These are phyloP conservation scores for Sarcophaga caerulescens DNA, from an alignment of 2,888 invertebrate genomes.

Conservation along the genomic window DNA sequence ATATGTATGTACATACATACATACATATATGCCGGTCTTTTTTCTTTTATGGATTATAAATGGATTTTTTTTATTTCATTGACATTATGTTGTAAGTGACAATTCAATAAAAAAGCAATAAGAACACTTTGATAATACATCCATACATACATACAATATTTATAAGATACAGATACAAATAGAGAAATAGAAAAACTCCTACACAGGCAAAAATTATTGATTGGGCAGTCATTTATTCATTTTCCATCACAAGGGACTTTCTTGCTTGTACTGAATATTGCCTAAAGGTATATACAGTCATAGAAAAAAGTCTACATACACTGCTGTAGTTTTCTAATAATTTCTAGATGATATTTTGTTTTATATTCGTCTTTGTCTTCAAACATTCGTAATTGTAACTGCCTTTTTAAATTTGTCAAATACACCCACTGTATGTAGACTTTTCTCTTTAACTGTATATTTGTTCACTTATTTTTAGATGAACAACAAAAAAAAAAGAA, in stretches of 20 bases:
- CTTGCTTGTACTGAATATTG: slow-evolving; percentile 28
- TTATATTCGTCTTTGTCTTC: too few relatives aligned
- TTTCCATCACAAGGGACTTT: slow-evolving; percentile 55
- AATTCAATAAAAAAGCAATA: slow-evolving; percentile 68
- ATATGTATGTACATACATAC: not conserved
- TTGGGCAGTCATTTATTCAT: slow-evolving; percentile 43
- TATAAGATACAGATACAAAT: not conserved
- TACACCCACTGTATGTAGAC: not conserved
- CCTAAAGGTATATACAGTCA: slow-evolving; percentile 35
- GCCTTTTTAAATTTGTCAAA: too few relatives aligned
- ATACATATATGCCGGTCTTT: not conserved
- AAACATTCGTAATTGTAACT: too few relatives aligned
- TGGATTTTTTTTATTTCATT: slow-evolving; percentile 53
- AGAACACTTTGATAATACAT: slow-evolving; percentile 57
- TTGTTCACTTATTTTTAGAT: not conserved
- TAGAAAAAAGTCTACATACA: too few relatives aligned
- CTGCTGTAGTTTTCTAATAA: too few relatives aligned
- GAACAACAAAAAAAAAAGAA: too few relatives aligned
- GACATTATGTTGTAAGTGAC: slow-evolving; percentile 53
- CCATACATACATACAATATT: not conserved
- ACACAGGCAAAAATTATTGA: slow-evolving; percentile 48
- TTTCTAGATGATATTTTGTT: too few relatives aligned
- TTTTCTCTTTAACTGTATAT: not conserved
- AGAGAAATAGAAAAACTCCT: not conserved
- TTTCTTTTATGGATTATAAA: slow-evolving; percentile 42